Percentiles rank a stretch among this genome's conserved stretches.
Conservation (phyloP, 2,113 vertebrate genomes). For the Menidia beryllina region DNA sequence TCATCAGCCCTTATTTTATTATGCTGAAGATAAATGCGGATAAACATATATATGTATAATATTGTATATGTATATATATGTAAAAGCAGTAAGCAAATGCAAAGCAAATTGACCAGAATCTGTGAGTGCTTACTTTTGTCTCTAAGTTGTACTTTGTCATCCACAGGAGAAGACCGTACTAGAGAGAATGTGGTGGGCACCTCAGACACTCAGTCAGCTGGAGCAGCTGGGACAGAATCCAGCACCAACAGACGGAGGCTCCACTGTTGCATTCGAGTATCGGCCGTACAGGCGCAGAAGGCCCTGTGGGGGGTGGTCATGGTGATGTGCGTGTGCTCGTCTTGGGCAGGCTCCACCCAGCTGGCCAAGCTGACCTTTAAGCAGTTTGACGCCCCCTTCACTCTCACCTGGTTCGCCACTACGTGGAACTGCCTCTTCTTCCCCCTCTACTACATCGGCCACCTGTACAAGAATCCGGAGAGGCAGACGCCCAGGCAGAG, state of each 20-base stretch:
- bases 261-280: slow-evolving; percentile 85
- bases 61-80: no score
- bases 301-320: slow-evolving; percentile 90
- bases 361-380: slow-evolving; percentile 93
- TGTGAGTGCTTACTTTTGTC: not conserved
- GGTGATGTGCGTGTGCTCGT: slow-evolving; percentile 92
- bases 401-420: slow-evolving; percentile 97
- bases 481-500: slow-evolving; percentile 91
- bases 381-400: slow-evolving; percentile 92
- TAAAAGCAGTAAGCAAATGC: not conserved
- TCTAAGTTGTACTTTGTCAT: slow-evolving; percentile 17
- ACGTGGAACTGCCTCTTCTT: slow-evolving; percentile 97
- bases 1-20: not conserved
- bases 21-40: no score
- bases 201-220: slow-evolving; percentile 82
- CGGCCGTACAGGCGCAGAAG: slow-evolving; percentile 84
- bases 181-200: slow-evolving; percentile 87
- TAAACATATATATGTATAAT: no score
- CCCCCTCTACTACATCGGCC: slow-evolving; percentile 92
- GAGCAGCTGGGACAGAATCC: slow-evolving; percentile 79
- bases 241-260: slow-evolving; percentile 71
- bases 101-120: not conserved
- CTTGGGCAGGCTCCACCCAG: slow-evolving; percentile 94
- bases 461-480: slow-evolving; percentile 90
- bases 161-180: slow-evolving; percentile 88